These are phyloP conservation scores for Natrix natrix DNA, from an alignment of 2,797 vertebrate genomes.

Conservation along the genomic window DNA sequence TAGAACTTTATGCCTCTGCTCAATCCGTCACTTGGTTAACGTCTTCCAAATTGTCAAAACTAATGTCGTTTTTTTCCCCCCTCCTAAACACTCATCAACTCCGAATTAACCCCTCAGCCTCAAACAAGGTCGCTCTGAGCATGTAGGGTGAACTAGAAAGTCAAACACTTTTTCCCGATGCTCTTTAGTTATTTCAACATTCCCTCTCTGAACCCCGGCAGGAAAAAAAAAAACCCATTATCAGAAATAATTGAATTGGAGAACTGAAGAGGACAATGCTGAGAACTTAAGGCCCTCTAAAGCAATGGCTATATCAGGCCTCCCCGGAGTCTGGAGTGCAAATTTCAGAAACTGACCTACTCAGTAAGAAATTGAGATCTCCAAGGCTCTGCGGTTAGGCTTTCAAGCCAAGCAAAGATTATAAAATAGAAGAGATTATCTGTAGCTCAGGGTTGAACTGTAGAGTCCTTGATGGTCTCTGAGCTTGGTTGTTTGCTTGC, in stretches of 20 bases:
- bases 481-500: not conserved
- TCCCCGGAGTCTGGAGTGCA: not conserved
- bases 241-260: not conserved
- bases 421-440: not conserved
- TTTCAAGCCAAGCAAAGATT: not conserved
- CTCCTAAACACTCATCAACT: not conserved
- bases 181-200: not conserved
- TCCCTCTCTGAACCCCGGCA: not conserved
- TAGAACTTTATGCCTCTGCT: not conserved
- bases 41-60: not conserved
- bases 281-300: not conserved
- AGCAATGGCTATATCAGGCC: not conserved
- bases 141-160: not conserved
- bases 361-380: not conserved
- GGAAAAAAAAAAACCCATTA: not conserved
- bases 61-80: not conserved
- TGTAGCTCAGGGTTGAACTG: not conserved
- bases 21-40: constrained; percentile 4
- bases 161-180: not conserved
- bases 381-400: not conserved
- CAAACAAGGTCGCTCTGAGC: not conserved
- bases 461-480: not conserved
- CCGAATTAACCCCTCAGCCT: not conserved
- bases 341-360: not conserved
- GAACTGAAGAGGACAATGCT: not conserved